A percentile compares a stretch with the other conserved stretches of the same genome.
phyloP scores from a whole-genome alignment of 1,140 invertebrate genomes.

The Rhopalosiphum padi region DNA sequence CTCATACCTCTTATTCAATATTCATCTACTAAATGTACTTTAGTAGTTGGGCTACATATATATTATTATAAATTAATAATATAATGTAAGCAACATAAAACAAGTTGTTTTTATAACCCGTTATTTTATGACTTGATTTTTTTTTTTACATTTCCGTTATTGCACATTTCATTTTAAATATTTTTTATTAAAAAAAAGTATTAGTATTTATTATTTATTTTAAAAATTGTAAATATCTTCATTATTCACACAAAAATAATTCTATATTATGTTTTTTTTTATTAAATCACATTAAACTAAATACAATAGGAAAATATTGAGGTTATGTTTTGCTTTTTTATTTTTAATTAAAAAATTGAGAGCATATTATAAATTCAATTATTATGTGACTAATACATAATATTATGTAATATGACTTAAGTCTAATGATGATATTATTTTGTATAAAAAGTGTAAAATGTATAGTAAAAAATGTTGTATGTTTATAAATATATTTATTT shows the following conservation, averaged over 20 bases:
- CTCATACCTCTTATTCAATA: neutral
- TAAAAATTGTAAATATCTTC: neutral
- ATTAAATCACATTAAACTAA: neutral
- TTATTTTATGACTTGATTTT: neutral
- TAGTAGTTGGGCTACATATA: neutral
- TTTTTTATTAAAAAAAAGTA: neutral
- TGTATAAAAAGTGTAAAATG: conserved; percentile 31
- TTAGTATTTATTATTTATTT: neutral
- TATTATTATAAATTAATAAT: neutral
- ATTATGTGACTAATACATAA: neutral
- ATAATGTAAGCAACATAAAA: neutral
- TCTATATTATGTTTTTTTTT: neutral
- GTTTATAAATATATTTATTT: conserved; percentile 46
- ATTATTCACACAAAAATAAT: neutral
- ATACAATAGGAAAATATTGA: neutral
- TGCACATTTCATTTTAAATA: neutral
- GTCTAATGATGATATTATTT: neutral
- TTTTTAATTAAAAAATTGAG: conserved; percentile 8
- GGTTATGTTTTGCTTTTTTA: neutral
- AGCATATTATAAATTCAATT: neutral
- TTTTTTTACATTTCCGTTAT: neutral
- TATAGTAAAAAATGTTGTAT: neutral
- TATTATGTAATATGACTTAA: neutral
- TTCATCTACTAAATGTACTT: neutral
- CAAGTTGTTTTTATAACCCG: neutral